Percentiles rank a stretch among this genome's conserved stretches.
Evolutionary conservation across 2,113 vertebrate species (phyloP).

Genomic region (Psilopogon haemacephalus): DNA sequence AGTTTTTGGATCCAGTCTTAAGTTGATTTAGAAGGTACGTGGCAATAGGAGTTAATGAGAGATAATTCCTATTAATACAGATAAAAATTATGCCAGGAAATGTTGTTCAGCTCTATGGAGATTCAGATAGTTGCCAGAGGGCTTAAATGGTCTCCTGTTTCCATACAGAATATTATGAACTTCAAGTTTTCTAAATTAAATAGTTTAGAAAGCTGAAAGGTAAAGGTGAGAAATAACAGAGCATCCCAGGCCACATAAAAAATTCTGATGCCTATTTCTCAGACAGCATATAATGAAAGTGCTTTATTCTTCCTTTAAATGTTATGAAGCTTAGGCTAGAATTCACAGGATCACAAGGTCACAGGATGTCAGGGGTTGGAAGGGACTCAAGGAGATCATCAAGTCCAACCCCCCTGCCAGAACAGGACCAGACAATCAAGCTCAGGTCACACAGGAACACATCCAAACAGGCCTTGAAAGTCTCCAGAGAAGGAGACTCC

Average conservation of each 20-base stretch:
- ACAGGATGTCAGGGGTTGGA: too few relatives aligned
- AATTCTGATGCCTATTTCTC: background rate
- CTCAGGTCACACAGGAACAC: too few relatives aligned
- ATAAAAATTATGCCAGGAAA: background rate
- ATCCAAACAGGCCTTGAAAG: too few relatives aligned
- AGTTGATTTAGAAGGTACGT: background rate
- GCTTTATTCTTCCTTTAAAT: background rate
- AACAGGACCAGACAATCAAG: too few relatives aligned
- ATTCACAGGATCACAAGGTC: too few relatives aligned
- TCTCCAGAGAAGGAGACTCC: too few relatives aligned
- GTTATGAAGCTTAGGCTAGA: background rate
- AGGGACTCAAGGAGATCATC: too few relatives aligned
- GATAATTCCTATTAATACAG: background rate
- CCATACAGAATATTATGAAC: background rate
- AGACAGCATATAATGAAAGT: background rate
- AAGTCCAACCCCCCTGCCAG: too few relatives aligned
- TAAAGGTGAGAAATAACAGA: background rate
- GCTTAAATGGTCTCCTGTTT: background rate
- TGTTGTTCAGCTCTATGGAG: background rate
- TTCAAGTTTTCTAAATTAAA: background rate
- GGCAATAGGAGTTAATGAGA: background rate
- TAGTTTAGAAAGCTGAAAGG: background rate
- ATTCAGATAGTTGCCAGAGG: background rate
- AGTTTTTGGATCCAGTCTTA: background rate
- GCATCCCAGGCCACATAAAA: background rate